Evolutionary conservation across 2,797 vertebrate species (phyloP), one percentile per base, ranked within the genome.

Genomic region (Hypotaenidia philippensis): DNA sequence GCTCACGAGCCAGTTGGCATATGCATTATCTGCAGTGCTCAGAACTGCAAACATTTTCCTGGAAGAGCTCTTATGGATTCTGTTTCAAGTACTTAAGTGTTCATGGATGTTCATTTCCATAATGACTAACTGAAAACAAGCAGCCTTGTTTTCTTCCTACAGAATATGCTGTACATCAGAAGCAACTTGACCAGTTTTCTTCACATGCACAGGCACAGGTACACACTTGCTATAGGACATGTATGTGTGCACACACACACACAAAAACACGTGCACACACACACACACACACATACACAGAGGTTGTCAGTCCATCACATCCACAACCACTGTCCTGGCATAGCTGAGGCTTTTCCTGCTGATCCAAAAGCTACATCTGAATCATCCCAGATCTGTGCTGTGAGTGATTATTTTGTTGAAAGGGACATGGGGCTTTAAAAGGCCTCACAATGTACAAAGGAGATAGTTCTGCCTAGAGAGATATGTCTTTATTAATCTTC

Each of bases 31-130:
- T 87, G 64, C 61, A 32, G 57, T 3, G 11, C 87, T 92, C 79
- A 89, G 84, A 49, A 36, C 79, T 27, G 57, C 32, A 72, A 88
- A 64, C 19, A 9, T 60, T 96, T 89, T 92, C 89, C 85, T 91
- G 83, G 91, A 94, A 91, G 66, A 82, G 60, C 63, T 71, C 41
- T 83, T 41, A 34, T 1, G 71, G 40, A 31, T 61, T 14, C 18
- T 83, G 74, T 69, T 92, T 93, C 69, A 76, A 93, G 65, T 23
- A 26, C 82, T 89, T 34, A 29, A 89, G 57, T 32, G 53, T 53
- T 92, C 80, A 25, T 8, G 47, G 83, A 27, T 68, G 80, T 44
- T 91, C 65, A 65, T 68, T 91, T 90, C 74, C 76, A 65, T 55
- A 81, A 26, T 29, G 78, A 81, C 52, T 85, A 87, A 61, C 72